Evolutionary conservation across 1,140 invertebrate genomes (phyloP).

Genomic region (Antheraea mylitta): DNA sequence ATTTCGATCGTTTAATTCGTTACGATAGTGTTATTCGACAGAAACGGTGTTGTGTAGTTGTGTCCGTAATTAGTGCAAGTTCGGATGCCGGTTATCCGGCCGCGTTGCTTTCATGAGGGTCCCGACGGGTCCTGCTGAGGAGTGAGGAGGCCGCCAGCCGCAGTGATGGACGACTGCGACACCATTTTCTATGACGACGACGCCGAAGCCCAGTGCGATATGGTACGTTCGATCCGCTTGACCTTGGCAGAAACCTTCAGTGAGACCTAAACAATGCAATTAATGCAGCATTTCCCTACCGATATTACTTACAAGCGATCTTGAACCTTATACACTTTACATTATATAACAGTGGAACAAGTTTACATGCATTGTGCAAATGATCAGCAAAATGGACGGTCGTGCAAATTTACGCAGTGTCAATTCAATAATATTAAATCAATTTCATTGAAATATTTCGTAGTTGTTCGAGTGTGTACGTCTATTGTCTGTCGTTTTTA

Average conservation of each 20-base stretch:
- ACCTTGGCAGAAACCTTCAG: constrained; percentile 29
- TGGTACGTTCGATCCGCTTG: constrained; percentile 48
- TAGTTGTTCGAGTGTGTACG: not conserved
- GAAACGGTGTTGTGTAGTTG: constrained; percentile 38
- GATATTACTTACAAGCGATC: constrained; percentile 12
- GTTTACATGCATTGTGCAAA: constrained; percentile 28
- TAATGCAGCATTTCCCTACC: constrained; percentile 13
- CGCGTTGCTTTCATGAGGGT: constrained; percentile 47
- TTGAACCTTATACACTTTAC: constrained; percentile 12
- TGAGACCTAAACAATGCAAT: constrained; percentile 26
- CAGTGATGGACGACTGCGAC: constrained; percentile 70
- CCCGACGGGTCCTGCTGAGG: constrained; percentile 48
- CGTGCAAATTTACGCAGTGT: constrained; percentile 30
- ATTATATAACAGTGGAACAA: constrained; percentile 46
- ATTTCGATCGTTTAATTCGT: constrained; percentile 44
- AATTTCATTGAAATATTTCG: not conserved
- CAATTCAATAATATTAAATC: constrained; percentile 8
- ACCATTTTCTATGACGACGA: constrained; percentile 72
- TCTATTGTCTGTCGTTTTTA: not conserved
- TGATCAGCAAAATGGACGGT: constrained; percentile 47
- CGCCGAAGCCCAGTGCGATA: constrained; percentile 71
- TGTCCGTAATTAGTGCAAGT: constrained; percentile 41
- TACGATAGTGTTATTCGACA: constrained; percentile 39
- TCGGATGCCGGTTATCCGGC: constrained; percentile 64
- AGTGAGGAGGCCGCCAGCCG: constrained; percentile 50